Evolutionary conservation across 1,140 invertebrate genomes (phyloP), one percentile per base, ranked within the genome.

Genomic region (Stenopsyche tienmushanensis): DNA sequence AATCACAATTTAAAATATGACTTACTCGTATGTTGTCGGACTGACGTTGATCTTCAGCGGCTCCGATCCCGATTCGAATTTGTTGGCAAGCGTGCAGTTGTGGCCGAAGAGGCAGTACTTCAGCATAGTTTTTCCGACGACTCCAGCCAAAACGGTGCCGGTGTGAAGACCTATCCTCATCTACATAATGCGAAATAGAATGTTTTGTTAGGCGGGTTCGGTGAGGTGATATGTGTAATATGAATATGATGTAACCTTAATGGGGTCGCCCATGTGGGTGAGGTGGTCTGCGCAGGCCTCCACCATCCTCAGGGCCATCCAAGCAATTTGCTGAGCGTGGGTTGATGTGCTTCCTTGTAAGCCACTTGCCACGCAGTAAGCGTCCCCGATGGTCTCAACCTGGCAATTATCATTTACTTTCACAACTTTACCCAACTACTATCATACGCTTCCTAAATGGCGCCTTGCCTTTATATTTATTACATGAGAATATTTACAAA

Each of bases 301-400:
- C 64, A 96, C 93, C 94, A 98, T 98, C 42, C 82, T 80, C 20
- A 85, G 70, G 5, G 90, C 92, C 94, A 98, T 97, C 93, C 93
- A 97, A 18, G 93, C 92, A 26, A 96, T 95, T 80, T 95, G 93
- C 62, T 94, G 91, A 7, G 94, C 94, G 77, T 97, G 94, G 47
- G 90, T 93, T 15, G 81, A 80, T 34, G 89, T 92, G 67, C 85
- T 84, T 70, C 88, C 87, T 74, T 97, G 93, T 7, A 97, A 78
- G 1, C 95, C 95, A 65, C 93, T 93, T 0, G 93, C 94, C 1
- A 96, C 93, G 76, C 94, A 96, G 76, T 97, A 98, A 0, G 95
- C 95, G 80, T 97, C 94, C 0, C 94, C 94, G 71, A 91, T 91
- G 34, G 94, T 98, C 80, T 98, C 96, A 59, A 97, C 94, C 93